phyloP scores from a whole-genome alignment of 2,888 invertebrate genomes.

The Gastrophysa polygoni region DNA sequence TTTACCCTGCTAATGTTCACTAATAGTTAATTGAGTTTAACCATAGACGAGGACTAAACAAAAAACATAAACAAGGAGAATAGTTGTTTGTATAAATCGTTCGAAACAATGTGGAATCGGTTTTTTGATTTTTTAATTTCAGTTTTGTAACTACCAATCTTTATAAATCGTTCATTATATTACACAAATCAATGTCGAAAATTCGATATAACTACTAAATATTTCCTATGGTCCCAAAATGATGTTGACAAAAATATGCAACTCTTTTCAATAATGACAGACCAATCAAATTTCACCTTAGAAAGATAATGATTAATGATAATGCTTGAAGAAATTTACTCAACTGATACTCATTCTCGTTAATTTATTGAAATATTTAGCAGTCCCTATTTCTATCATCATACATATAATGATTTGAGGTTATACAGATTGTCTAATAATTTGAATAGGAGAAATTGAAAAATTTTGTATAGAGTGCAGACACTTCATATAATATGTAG shows the following conservation, averaged over 20 bases:
- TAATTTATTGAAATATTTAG: neutral
- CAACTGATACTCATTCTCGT: too few relatives aligned
- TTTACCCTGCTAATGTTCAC: slow-evolving; percentile 54
- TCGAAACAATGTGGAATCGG: too few relatives aligned
- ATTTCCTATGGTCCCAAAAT: slow-evolving; percentile 24
- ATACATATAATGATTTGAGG: slow-evolving; percentile 22
- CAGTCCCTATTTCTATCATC: neutral
- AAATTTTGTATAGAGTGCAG: slow-evolving; percentile 32
- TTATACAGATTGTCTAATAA: slow-evolving; percentile 37
- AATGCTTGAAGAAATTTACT: too few relatives aligned
- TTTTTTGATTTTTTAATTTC: too few relatives aligned
- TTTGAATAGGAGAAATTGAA: slow-evolving; percentile 29
- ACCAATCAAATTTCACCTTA: too few relatives aligned
- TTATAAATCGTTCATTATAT: slow-evolving; percentile 2
- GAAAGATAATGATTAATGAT: too few relatives aligned
- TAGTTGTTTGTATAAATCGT: too few relatives aligned
- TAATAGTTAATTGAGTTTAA: slow-evolving; percentile 30
- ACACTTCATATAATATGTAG: slow-evolving; percentile 31
- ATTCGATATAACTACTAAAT: slow-evolving; percentile 28
- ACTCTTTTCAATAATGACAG: too few relatives aligned
- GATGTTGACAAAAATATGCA: neutral
- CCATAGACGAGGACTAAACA: slow-evolving; percentile 34
- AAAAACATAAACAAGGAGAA: slow-evolving; percentile 17
- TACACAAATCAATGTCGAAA: slow-evolving; percentile 24
- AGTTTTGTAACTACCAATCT: neutral